These are phyloP conservation scores for Mesochorus sp. DNA, from an alignment of 2,888 invertebrate species.

Conservation along the genomic window DNA sequence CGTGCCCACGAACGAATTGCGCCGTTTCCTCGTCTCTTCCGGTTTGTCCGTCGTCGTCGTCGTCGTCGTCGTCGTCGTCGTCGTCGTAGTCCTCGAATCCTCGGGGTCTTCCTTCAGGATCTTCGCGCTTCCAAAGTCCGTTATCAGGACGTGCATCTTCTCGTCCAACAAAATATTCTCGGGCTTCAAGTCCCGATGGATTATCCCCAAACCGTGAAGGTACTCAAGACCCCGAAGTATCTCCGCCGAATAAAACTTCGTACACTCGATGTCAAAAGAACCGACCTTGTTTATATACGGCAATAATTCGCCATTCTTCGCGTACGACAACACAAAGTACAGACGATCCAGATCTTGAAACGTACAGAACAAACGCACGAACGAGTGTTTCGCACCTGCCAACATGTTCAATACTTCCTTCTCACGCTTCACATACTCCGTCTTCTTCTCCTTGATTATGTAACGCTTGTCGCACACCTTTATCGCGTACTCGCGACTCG, in stretches of 20 bases:
- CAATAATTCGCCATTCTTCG: constrained; percentile 96
- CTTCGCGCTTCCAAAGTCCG: constrained; percentile 98
- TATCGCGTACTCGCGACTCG: constrained; percentile 96
- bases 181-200: constrained; percentile 98
- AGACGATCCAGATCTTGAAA: constrained; percentile 97
- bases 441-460: constrained; percentile 96
- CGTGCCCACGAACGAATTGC: constrained; percentile 97
- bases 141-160: constrained; percentile 97
- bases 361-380: constrained; percentile 96
- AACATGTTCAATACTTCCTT: constrained; percentile 96
- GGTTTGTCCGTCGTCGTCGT: constrained; percentile 13
- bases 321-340: constrained; percentile 97
- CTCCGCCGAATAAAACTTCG: constrained; percentile 97
- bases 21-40: constrained; percentile 83
- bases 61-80: constrained; percentile 1
- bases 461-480: constrained; percentile 99
- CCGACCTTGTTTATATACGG: constrained; percentile 95
- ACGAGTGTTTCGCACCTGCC: constrained; percentile 91
- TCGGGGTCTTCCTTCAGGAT: constrained; percentile 84
- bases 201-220: constrained; percentile 93
- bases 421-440: constrained; percentile 95
- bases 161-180: constrained; percentile 98
- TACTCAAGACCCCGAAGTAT: constrained; percentile 95
- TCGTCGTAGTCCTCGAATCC: constrained; percentile 14
- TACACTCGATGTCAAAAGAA: constrained; percentile 93